These are phyloP conservation scores for Sorex maritimensis DNA, from an alignment of 2,797 vertebrate genomes.

Conservation along the genomic window DNA sequence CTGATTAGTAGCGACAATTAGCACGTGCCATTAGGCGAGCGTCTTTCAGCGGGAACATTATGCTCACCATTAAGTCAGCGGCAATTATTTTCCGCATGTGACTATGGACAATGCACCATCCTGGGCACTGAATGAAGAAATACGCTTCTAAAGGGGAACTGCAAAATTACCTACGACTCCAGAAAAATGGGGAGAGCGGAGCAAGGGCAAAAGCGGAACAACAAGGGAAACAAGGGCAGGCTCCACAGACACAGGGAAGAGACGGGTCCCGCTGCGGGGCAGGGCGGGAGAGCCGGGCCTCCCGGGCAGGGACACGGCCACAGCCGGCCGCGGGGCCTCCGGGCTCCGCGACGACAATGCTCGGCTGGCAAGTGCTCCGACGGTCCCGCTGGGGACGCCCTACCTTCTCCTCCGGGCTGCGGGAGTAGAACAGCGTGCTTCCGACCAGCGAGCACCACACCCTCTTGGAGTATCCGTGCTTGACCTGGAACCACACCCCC, in stretches of 20 bases:
- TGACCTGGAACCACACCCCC: constrained; percentile 93
- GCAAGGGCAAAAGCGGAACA: too few species aligned
- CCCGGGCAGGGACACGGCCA: too few species aligned
- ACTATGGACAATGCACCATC: constrained; percentile 33
- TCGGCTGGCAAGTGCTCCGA: too few species aligned
- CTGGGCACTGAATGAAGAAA: not conserved
- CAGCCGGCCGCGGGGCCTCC: too few species aligned
- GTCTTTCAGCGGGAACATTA: not conserved
- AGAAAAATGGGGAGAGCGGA: not conserved
- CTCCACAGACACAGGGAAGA: too few species aligned
- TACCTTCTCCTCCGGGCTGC: constrained; percentile 98
- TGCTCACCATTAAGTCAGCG: not conserved
- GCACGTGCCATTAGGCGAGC: constrained; percentile 7
- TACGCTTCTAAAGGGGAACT: not conserved
- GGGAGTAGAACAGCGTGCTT: constrained; percentile 97
- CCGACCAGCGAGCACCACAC: constrained; percentile 97
- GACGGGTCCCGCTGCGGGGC: too few species aligned
- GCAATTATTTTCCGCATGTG: not conserved
- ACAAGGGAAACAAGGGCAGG: too few species aligned
- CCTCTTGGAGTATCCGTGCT: constrained; percentile 97
- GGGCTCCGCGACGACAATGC: too few species aligned
- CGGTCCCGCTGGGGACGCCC: too few species aligned
- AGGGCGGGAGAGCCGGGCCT: too few species aligned
- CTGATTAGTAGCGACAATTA: constrained; percentile 3
- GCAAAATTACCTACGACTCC: not conserved